Evolutionary conservation across 2,797 vertebrate genomes (phyloP).

Genomic region (Aulostomus chinensis): DNA sequence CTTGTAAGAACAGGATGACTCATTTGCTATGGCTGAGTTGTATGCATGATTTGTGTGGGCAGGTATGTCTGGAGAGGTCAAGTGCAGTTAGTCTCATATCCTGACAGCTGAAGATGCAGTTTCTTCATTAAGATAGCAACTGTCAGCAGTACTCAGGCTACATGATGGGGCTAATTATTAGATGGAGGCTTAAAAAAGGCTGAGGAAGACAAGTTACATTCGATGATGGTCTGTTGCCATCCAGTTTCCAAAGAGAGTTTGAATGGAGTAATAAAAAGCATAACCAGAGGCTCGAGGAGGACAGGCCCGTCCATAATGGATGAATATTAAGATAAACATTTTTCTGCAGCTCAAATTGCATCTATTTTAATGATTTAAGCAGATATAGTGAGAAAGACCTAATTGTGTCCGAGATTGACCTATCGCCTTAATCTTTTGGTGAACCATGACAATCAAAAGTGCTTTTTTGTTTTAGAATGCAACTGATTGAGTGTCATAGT

Average conservation of each 20-base stretch:
- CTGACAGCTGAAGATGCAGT: constrained; percentile 64
- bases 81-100: constrained; percentile 30
- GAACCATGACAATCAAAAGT: too few species aligned
- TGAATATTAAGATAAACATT: constrained; percentile 6
- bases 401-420: too few species aligned
- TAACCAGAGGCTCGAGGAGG: constrained; percentile 17
- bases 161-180: constrained; percentile 52
- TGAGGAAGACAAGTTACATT: constrained; percentile 27
- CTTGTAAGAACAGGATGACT: constrained; percentile 16
- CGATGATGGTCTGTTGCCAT: constrained; percentile 36
- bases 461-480: too few species aligned
- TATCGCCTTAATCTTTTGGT: too few species aligned
- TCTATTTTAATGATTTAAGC: too few species aligned
- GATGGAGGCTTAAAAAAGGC: constrained; percentile 21
- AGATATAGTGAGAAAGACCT: too few species aligned
- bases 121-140: constrained; percentile 54
- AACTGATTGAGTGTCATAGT: too few species aligned
- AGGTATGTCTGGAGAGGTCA: constrained; percentile 44
- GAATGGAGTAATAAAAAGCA: constrained; percentile 18
- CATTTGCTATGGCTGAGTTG: constrained; percentile 4
- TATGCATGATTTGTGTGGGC: constrained; percentile 46
- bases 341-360: not conserved
- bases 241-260: constrained; percentile 21
- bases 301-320: constrained; percentile 10
- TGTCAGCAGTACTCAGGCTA: constrained; percentile 49